Conservation (phyloP, 2,888 invertebrate genomes). For the Acronicta aceris region DNA sequence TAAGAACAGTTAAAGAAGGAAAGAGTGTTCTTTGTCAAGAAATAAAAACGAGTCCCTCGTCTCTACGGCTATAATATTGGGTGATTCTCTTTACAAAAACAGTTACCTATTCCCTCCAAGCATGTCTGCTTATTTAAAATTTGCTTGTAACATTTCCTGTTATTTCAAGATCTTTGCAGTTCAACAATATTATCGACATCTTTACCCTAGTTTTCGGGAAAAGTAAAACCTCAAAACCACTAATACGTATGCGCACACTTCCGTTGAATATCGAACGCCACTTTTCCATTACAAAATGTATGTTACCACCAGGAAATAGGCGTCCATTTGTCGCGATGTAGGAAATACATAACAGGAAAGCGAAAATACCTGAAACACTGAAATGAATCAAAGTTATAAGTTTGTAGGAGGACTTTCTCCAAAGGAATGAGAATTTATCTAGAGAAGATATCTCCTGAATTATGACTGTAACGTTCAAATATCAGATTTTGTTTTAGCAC, state of each 20-base stretch:
- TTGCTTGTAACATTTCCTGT: neutral
- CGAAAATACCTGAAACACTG: conserved; percentile 17
- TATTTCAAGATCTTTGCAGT: neutral
- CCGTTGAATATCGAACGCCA: conserved; percentile 13
- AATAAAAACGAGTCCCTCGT: no score
- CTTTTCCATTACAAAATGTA: conserved; percentile 23
- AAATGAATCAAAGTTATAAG: no score
- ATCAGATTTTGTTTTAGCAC: neutral
- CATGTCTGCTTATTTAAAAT: neutral
- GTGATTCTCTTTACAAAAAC: neutral
- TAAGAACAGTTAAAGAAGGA: no score
- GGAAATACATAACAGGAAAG: conserved; percentile 8
- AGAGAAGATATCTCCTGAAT: no score
- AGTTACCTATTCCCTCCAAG: neutral
- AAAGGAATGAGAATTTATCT: no score
- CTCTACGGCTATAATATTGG: neutral
- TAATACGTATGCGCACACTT: conserved; percentile 10
- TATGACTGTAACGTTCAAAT: no score
- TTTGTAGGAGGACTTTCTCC: no score
- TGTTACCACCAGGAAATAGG: conserved; percentile 26
- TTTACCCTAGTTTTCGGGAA: conserved; percentile 4
- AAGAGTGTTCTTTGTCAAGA: no score
- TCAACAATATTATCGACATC: neutral
- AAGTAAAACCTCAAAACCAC: conserved; percentile 6
- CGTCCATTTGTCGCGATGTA: conserved; percentile 12